A percentile compares a stretch with the other conserved stretches of the same genome.
Conservation (phyloP, 2,113 vertebrate species). For the Ceyx margarethae region DNA sequence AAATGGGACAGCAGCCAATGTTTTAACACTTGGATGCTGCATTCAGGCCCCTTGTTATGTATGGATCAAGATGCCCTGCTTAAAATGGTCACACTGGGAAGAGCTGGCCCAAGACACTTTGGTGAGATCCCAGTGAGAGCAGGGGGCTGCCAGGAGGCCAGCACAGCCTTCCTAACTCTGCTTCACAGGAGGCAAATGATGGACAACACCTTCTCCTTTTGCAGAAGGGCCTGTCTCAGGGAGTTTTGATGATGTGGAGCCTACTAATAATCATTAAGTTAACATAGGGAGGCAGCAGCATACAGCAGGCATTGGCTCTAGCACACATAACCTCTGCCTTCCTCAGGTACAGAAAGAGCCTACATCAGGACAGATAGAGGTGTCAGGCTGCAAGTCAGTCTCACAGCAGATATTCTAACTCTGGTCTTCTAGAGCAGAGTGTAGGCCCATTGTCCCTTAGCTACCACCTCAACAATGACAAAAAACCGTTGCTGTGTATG, state of each 20-base stretch:
- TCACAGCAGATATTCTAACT: not conserved
- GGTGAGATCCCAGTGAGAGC: not conserved
- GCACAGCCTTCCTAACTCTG: not conserved
- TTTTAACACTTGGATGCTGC: constrained; percentile 17
- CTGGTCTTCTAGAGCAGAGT: not conserved
- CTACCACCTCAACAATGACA: not conserved
- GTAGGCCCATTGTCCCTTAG: not conserved
- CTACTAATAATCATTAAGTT: not conserved
- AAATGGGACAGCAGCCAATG: constrained; percentile 1
- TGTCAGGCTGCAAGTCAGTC: not conserved
- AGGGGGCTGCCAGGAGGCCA: not conserved
- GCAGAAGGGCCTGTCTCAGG: not conserved
- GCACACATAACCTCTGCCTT: not conserved
- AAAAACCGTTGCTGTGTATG: not conserved
- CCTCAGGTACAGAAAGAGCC: not conserved
- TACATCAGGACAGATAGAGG: not conserved
- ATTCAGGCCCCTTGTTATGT: not conserved
- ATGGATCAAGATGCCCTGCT: not conserved
- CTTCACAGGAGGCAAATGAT: not conserved
- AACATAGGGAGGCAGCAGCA: not conserved
- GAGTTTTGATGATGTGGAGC: not conserved
- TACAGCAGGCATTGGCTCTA: not conserved
- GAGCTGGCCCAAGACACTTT: not conserved
- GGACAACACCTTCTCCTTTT: not conserved
- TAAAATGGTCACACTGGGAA: not conserved